Evolutionary conservation across 1,140 invertebrate genomes (phyloP).

Genomic region (Trachelipus rathkii): DNA sequence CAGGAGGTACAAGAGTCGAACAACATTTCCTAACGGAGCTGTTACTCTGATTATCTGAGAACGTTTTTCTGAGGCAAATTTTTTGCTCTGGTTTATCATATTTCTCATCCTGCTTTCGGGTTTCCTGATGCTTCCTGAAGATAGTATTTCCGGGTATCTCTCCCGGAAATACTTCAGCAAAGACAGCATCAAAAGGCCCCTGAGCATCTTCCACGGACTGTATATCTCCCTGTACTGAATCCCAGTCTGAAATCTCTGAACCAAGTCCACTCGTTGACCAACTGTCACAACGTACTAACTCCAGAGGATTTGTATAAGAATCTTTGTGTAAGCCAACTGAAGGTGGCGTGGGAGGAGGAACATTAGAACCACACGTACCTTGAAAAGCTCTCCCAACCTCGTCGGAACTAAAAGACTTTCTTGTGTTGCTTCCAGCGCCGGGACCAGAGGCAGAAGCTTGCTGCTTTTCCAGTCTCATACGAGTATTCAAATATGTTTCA

Average conservation of each 20-base stretch:
- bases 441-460: conserved; percentile 27
- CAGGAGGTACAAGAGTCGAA: not conserved
- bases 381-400: conserved; percentile 42
- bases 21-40: not conserved
- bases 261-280: conserved; percentile 51
- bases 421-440: not conserved
- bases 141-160: not conserved
- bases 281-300: conserved; percentile 49
- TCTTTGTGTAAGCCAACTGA: not conserved
- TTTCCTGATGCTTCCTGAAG: not conserved
- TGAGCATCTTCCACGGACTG: conserved; percentile 39
- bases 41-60: not conserved
- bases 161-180: conserved; percentile 44
- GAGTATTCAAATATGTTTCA: conserved; percentile 40
- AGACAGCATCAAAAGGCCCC: conserved; percentile 43
- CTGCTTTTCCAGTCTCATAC: conserved; percentile 33
- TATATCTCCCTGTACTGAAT: conserved; percentile 44
- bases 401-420: conserved; percentile 45
- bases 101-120: not conserved
- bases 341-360: not conserved
- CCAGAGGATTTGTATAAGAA: conserved; percentile 13
- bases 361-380: not conserved
- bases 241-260: conserved; percentile 50
- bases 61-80: not conserved
- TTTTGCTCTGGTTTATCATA: not conserved